Percentiles rank a stretch among this genome's conserved stretches.
These are phyloP conservation scores for Hippocampus barbouri DNA, from an alignment of 2,113 vertebrate genomes.

Conservation along the genomic window DNA sequence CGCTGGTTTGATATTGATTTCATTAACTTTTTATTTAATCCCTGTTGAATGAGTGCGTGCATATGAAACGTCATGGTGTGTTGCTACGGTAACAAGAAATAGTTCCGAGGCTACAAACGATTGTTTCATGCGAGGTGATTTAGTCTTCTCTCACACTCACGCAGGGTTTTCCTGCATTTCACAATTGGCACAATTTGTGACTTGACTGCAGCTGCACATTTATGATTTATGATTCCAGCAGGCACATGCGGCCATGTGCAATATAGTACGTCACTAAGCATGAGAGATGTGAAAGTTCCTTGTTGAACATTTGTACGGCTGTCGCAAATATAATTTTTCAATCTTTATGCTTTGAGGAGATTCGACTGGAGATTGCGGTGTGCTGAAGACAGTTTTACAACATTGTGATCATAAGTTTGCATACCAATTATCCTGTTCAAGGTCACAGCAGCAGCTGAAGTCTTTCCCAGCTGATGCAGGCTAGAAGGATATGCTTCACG, in stretches of 20 bases:
- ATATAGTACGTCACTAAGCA: conserved; percentile 36
- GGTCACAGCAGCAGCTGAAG: not conserved
- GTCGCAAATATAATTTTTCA: conserved; percentile 18
- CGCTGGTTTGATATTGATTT: conserved; percentile 6
- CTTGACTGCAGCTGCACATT: conserved; percentile 40
- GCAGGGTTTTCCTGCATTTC: conserved; percentile 62
- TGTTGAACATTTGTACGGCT: conserved; percentile 27
- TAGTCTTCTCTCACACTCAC: conserved; percentile 32
- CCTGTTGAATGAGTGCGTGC: conserved; percentile 21
- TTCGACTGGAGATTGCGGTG: conserved; percentile 15
- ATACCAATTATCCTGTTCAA: not conserved
- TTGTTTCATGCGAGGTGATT: conserved; percentile 62
- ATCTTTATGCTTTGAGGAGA: conserved; percentile 15
- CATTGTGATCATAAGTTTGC: not conserved
- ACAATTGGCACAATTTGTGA: conserved; percentile 65
- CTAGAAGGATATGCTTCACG: not conserved
- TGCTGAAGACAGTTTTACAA: conserved; percentile 12
- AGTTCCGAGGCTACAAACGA: conserved; percentile 60
- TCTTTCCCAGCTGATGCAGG: not conserved
- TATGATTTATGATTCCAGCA: conserved; percentile 46
- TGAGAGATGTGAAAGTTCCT: conserved; percentile 26
- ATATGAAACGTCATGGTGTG: conserved; percentile 45
- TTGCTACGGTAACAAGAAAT: conserved; percentile 61
- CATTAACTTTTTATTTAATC: conserved; percentile 34
- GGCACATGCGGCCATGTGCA: conserved; percentile 47